Evolutionary conservation across 2,888 invertebrate genomes (phyloP).

Genomic region (Entomobrya multifasciata): DNA sequence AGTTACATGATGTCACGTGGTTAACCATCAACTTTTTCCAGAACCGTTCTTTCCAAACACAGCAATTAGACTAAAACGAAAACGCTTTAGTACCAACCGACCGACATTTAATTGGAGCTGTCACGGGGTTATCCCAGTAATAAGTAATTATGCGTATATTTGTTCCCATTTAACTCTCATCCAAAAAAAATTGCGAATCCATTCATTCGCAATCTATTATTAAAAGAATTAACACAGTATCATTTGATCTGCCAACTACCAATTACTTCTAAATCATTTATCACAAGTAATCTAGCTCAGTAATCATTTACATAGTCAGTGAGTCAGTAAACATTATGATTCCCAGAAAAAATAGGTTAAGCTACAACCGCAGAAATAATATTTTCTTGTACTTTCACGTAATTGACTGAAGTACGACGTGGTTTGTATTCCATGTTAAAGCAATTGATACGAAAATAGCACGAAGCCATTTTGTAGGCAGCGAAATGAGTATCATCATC

Average conservation of each 20-base stretch:
- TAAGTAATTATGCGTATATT: neutral
- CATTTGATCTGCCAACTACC: neutral
- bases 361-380: neutral
- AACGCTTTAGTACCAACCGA: too few species aligned
- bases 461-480: slow-evolving; percentile 8
- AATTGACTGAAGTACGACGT: too few species aligned
- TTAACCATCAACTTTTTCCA: too few species aligned
- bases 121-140: neutral
- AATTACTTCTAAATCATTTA: too few species aligned
- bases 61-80: too few species aligned
- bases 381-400: neutral
- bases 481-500: neutral
- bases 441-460: slow-evolving; percentile 16
- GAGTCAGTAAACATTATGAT: too few species aligned
- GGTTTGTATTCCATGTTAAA: too few species aligned
- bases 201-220: neutral
- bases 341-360: neutral
- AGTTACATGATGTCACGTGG: too few species aligned
- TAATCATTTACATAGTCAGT: neutral
- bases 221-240: neutral
- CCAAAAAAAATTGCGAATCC: neutral
- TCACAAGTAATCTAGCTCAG: too few species aligned
- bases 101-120: neutral
- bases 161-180: neutral
- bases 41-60: too few species aligned